phyloP scores from a whole-genome alignment of 2,888 invertebrate species.

The Cerastis leucographa region DNA sequence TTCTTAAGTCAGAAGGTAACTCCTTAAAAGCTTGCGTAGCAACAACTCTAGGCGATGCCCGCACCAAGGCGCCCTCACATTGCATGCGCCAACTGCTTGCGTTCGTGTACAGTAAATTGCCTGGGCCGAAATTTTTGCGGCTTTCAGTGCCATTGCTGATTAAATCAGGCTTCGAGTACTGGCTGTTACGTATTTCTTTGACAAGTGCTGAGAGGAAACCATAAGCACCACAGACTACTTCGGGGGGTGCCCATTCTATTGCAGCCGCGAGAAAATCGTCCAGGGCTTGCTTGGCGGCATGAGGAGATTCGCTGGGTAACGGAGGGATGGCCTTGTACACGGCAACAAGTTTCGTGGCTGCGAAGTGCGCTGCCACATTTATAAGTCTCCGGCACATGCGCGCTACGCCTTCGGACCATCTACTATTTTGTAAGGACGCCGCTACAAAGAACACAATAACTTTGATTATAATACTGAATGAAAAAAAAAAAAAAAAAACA shows the following conservation, averaged over 20 bases:
- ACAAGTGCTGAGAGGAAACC: conserved; percentile 82
- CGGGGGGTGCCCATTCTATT: conserved; percentile 94
- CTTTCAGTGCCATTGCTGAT: conserved; percentile 68
- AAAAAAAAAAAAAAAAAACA: background rate
- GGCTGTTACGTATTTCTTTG: conserved; percentile 71
- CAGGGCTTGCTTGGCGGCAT: conserved; percentile 83
- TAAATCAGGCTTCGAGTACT: conserved; percentile 75
- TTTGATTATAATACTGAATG: background rate
- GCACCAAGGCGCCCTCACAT: conserved; percentile 81
- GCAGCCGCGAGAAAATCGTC: conserved; percentile 95
- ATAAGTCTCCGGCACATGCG: conserved; percentile 94
- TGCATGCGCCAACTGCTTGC: conserved; percentile 78
- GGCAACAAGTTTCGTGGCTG: conserved; percentile 94
- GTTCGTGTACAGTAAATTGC: conserved; percentile 70
- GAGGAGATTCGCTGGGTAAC: conserved; percentile 69
- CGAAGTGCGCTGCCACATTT: conserved; percentile 95
- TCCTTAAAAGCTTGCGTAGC: conserved; percentile 81
- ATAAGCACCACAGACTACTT: conserved; percentile 96
- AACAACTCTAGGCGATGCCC: conserved; percentile 80
- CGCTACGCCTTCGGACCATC: conserved; percentile 96
- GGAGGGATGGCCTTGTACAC: conserved; percentile 93
- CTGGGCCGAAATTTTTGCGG: conserved; percentile 60
- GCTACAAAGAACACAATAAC: conserved; percentile 69
- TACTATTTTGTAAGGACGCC: conserved; percentile 94
- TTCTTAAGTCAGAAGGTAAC: conserved; percentile 79